Base-by-base conservation (phyloP, 1,140 invertebrate species). In the Tetramorium parvispinum region DNA sequence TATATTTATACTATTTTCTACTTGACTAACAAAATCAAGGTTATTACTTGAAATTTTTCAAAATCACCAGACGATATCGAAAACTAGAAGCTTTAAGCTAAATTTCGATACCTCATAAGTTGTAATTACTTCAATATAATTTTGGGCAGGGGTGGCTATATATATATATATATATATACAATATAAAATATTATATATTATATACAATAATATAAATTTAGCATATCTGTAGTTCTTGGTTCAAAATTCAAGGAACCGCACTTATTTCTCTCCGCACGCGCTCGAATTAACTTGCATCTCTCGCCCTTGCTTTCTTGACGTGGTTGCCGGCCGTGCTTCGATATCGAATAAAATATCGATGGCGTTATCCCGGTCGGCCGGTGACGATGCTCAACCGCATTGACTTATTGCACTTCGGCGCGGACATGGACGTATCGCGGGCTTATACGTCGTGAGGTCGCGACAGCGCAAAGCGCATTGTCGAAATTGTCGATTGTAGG, bases 401-500 rank as follows among this genome's bases (percentile, higher is more conserved):
- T 81, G 78, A 81, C 78, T 70, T 81, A 81, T 81, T 81, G 11
- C 63, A 37, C 86, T 32, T 51, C 4, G 24, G 43, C 57, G 55
- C 13, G 66, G 37, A 81, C 86, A 27, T 66, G 24, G 46, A 87
- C 78, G 71, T 85, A 87, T 88, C 71, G 78, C 71, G 78, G 21
- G 53, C 55, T 76, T 79, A 46, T 87, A 77, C 63, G 59, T 88
- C 63, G 86, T 37, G 71, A 82, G 73, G 71, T 88, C 70, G 68
- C 53, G 85, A 57, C 70, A 73, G 27, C 49, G 51, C 70, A 55
- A 71, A 88, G 87, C 86, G 87, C 81, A 88, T 87, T 75, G 86
- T 51, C 78, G 70, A 83, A 73, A 87, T 87, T 81, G 78, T 81
- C 78, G 70, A 87, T 87, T 32, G 76, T 70, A 57, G 73, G 27